Conservation (phyloP, 2,797 vertebrate genomes). For the Anguilla pacifica region DNA sequence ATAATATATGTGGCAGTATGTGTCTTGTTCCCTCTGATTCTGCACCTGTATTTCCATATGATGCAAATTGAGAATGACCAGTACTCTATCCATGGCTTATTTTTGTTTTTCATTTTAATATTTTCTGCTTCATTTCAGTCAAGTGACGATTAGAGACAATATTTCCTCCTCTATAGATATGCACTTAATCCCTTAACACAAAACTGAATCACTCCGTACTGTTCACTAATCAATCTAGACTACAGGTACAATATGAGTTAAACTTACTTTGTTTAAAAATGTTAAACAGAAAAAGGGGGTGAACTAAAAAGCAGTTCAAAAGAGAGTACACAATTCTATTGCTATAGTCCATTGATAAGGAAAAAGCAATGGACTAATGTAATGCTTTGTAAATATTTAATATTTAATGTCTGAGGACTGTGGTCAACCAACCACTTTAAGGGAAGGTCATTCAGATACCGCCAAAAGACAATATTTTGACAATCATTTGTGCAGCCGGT, state of each 20-base stretch:
- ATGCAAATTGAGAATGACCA: background rate
- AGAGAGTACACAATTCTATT: background rate
- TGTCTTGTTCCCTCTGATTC: background rate
- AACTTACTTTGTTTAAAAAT: background rate
- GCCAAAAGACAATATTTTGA: conserved; percentile 1
- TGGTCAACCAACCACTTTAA: conserved; percentile 25
- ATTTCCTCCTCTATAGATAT: background rate
- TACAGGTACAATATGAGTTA: background rate
- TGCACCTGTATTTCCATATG: background rate
- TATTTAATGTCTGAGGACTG: background rate
- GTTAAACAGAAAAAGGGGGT: background rate
- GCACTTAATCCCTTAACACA: background rate
- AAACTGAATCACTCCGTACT: background rate
- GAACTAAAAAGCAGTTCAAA: background rate
- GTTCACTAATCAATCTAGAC: background rate
- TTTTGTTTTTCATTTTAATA: background rate
- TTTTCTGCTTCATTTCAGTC: background rate
- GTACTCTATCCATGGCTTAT: background rate
- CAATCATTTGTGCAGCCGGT: conserved; percentile 21
- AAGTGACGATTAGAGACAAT: background rate
- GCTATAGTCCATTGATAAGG: background rate
- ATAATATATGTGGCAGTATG: no score
- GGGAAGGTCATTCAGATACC: background rate
- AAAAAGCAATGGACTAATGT: background rate
- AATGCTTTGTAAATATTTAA: background rate